phyloP scores from a whole-genome alignment of 2,797 vertebrate genomes.

The Crocodylus rhombifer region DNA sequence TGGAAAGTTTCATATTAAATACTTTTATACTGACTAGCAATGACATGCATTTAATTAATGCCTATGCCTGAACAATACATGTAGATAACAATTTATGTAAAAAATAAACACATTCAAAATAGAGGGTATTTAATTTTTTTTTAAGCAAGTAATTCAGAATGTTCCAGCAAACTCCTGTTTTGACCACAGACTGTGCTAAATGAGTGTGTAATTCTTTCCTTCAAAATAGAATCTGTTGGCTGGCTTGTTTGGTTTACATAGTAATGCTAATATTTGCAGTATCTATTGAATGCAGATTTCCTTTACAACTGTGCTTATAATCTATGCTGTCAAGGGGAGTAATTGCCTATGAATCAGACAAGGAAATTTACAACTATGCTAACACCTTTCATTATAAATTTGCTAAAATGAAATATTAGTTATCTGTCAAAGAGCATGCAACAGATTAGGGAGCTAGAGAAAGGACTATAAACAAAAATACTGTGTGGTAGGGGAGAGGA shows the following conservation, averaged over 20 bases:
- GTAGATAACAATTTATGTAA: too few species aligned
- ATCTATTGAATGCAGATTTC: neutral
- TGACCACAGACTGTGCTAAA: neutral
- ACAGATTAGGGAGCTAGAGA: neutral
- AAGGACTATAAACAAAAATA: neutral
- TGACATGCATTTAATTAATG: neutral
- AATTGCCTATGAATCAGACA: neutral
- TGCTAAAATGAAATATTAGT: neutral
- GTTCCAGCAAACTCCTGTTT: neutral
- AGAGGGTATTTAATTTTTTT: too few species aligned
- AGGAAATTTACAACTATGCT: neutral
- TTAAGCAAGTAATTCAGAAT: neutral
- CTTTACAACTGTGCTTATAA: neutral
- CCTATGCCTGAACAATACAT: neutral
- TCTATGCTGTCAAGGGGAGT: neutral
- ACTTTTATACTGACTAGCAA: neutral
- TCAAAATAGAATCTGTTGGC: neutral
- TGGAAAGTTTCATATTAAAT: neutral
- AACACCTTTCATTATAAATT: neutral
- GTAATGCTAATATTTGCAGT: neutral
- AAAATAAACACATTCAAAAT: too few species aligned
- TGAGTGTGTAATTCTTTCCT: neutral
- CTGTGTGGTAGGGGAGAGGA: neutral
- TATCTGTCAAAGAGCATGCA: neutral
- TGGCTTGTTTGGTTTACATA: neutral